phyloP scores from a whole-genome alignment of 2,888 invertebrate genomes.

The Protonemura montana region DNA sequence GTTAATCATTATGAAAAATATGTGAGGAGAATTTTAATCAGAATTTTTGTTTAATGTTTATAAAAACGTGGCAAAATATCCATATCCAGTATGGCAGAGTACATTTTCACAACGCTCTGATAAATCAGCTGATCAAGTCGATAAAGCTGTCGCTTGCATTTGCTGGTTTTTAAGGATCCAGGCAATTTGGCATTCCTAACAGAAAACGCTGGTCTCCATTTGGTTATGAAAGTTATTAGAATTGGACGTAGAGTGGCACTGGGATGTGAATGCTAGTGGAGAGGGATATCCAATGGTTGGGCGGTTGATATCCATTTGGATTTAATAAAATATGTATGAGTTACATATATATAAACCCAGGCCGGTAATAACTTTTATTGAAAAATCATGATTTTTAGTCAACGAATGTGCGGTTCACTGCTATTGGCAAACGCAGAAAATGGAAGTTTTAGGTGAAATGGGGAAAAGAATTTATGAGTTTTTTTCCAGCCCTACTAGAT shows the following conservation, averaged over 20 bases:
- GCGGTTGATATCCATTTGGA: background rate
- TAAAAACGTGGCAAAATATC: no score
- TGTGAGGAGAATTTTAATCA: no score
- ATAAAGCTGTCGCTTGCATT: background rate
- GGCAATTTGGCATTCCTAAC: background rate
- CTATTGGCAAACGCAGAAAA: background rate
- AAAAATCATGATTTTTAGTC: background rate
- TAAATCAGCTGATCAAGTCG: background rate
- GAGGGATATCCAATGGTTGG: background rate
- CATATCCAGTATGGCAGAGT: no score
- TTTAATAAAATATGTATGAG: conserved; percentile 12
- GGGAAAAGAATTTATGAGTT: background rate
- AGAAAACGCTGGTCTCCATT: background rate
- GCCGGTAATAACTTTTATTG: conserved; percentile 3
- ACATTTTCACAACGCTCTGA: background rate
- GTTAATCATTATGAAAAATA: no score
- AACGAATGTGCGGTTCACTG: background rate
- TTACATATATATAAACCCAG: background rate
- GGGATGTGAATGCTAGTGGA: background rate
- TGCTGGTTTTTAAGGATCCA: background rate
- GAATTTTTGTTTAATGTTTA: no score
- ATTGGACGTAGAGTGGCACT: background rate
- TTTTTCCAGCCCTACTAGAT: background rate
- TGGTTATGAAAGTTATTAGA: background rate
- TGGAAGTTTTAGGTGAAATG: background rate